These are phyloP conservation scores for Arrhamphus sclerolepis DNA, from an alignment of 2,797 vertebrate species.

Conservation along the genomic window DNA sequence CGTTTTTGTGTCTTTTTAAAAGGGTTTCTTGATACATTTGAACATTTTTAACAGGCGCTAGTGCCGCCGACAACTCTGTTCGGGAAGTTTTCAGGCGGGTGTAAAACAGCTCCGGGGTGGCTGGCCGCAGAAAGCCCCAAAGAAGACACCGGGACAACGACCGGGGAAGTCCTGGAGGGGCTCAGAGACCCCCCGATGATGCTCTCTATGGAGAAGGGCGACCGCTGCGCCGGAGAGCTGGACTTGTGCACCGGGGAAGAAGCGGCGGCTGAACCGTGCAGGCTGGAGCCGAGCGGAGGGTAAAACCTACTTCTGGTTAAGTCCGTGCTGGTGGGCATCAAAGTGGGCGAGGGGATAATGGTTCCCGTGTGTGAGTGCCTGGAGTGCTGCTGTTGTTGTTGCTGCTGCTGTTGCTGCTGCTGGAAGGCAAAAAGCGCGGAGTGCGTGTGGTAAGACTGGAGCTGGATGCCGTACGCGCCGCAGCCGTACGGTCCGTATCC, in stretches of 20 bases:
- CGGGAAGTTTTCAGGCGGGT: conserved; percentile 84
- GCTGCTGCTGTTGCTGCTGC: conserved; percentile 75
- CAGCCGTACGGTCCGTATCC: conserved; percentile 91
- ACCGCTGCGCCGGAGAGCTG: conserved; percentile 77
- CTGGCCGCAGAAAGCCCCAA: conserved; percentile 67
- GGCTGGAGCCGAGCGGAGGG: conserved; percentile 81
- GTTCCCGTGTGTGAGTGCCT: conserved; percentile 78
- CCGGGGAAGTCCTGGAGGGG: conserved; percentile 85
- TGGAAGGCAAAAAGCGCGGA: conserved; percentile 90
- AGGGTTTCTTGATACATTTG: conserved; percentile 62
- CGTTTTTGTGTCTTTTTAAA: conserved; percentile 65
- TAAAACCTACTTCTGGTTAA: conserved; percentile 88
- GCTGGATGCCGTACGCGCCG: conserved; percentile 90
- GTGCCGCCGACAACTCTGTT: conserved; percentile 85
- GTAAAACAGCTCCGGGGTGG: conserved; percentile 79
- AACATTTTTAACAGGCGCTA: conserved; percentile 85
- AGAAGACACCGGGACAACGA: conserved; percentile 72
- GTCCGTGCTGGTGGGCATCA: conserved; percentile 85
- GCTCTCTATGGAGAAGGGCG: conserved; percentile 95
- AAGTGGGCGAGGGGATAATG: conserved; percentile 82
- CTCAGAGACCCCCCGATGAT: conserved; percentile 88
- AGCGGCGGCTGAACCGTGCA: conserved; percentile 72
- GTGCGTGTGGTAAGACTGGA: conserved; percentile 90
- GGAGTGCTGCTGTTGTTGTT: conserved; percentile 60
- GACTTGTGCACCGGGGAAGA: conserved; percentile 71